Percentiles rank a stretch among this genome's conserved stretches.
These are phyloP conservation scores for Dryococelus australis DNA, from an alignment of 2,888 invertebrate genomes.

Conservation along the genomic window DNA sequence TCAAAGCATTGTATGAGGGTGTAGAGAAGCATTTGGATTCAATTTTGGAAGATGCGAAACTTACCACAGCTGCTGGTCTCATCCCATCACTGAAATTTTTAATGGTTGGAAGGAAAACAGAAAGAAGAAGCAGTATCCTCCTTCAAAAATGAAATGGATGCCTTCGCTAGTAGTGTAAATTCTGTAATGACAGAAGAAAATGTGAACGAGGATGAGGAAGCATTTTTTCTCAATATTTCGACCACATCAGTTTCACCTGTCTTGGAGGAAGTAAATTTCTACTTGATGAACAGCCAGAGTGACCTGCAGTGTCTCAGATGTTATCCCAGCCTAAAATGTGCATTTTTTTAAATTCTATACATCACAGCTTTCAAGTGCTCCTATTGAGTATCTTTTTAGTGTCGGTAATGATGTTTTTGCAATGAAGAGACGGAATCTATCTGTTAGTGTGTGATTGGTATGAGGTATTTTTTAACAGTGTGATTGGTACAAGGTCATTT, in stretches of 20 bases:
- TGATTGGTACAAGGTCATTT: too few relatives aligned
- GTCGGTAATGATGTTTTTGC: neutral
- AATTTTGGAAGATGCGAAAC: too few relatives aligned
- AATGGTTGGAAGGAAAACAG: neutral
- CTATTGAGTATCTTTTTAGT: neutral
- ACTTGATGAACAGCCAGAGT: neutral
- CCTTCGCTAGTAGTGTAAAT: neutral
- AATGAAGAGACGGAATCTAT: neutral
- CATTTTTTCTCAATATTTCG: neutral
- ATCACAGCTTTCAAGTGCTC: neutral
- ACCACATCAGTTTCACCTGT: too few relatives aligned
- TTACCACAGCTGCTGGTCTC: too few relatives aligned
- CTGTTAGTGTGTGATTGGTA: too few relatives aligned
- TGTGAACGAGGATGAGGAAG: neutral
- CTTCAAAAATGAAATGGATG: neutral
- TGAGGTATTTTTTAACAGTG: too few relatives aligned
- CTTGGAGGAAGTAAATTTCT: neutral
- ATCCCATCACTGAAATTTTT: neutral
- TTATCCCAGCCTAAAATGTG: neutral
- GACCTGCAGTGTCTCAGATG: neutral
- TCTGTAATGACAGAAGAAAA: neutral
- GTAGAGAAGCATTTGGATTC: too few relatives aligned
- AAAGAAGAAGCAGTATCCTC: constrained; percentile 1
- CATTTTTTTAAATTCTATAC: neutral
- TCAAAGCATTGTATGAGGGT: too few relatives aligned